These are phyloP conservation scores for Euthynnus affinis DNA, from an alignment of 2,797 vertebrate species.

Conservation along the genomic window DNA sequence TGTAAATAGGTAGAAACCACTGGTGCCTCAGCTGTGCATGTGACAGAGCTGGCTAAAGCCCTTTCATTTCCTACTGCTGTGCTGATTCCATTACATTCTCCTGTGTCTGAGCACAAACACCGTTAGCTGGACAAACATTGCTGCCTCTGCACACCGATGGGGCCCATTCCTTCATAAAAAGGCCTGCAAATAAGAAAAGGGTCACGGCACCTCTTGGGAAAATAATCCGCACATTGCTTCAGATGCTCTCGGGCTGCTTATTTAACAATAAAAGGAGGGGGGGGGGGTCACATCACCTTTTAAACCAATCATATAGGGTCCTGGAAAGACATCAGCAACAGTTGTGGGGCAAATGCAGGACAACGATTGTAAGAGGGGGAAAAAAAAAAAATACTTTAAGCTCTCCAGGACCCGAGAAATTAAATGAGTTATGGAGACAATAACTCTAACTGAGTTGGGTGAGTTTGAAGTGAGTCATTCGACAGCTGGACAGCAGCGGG, in stretches of 20 bases:
- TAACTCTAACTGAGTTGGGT: slow-evolving; percentile 67
- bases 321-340: slow-evolving; percentile 32
- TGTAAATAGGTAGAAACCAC: slow-evolving; percentile 70
- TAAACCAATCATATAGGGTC: slow-evolving; percentile 51
- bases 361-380: slow-evolving; percentile 9
- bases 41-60: slow-evolving; percentile 60
- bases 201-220: slow-evolving; percentile 61
- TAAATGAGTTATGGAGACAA: slow-evolving; percentile 68
- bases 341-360: slow-evolving; percentile 16
- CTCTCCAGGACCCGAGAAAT: slow-evolving; percentile 52
- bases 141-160: slow-evolving; percentile 20
- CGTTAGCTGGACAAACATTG: slow-evolving; percentile 65
- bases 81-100: slow-evolving; percentile 69
- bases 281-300: slow-evolving; percentile 48
- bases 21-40: slow-evolving; percentile 48
- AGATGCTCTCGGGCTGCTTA: slow-evolving; percentile 45
- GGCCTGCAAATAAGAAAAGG: slow-evolving; percentile 45
- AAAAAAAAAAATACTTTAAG: neutral
- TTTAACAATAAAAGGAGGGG: slow-evolving; percentile 39
- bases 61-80: slow-evolving; percentile 69
- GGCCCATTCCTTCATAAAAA: slow-evolving; percentile 39
- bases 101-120: slow-evolving; percentile 59
- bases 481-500: slow-evolving; percentile 68
- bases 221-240: slow-evolving; percentile 41
- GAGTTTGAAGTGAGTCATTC: slow-evolving; percentile 65